Evolutionary conservation across 2,797 vertebrate species (phyloP).

Genomic region (Pteronotus mesoamericanus): DNA sequence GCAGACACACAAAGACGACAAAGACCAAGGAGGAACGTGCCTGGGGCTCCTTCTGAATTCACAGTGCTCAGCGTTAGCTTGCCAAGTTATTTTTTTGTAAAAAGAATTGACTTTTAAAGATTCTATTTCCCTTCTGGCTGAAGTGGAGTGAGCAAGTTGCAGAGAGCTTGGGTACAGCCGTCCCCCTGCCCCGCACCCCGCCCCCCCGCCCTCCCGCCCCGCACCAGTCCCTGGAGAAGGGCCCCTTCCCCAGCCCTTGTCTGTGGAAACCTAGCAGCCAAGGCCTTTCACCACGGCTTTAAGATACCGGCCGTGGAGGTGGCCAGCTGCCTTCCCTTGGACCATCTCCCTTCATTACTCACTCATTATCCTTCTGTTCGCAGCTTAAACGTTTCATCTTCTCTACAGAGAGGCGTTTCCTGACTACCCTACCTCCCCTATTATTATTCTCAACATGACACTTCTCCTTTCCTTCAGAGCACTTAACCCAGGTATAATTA

Average conservation of each 20-base stretch:
- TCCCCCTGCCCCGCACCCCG: too few relatives aligned
- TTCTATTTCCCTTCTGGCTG: neutral
- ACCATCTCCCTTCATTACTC: neutral
- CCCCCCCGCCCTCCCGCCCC: too few relatives aligned
- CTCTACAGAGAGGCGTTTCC: constrained; percentile 3
- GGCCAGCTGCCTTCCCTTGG: neutral
- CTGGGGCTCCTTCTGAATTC: neutral
- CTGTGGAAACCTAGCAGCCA: neutral
- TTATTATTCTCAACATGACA: neutral
- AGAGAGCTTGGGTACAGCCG: too few relatives aligned
- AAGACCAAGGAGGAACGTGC: neutral
- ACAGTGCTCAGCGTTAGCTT: neutral
- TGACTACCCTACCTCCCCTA: neutral
- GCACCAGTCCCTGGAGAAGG: neutral
- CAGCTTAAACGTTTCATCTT: constrained; percentile 4
- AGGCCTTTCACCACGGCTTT: neutral
- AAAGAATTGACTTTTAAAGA: neutral
- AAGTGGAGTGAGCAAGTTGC: neutral
- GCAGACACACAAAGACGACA: neutral
- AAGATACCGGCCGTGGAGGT: neutral
- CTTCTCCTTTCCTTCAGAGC: neutral
- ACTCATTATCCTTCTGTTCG: neutral
- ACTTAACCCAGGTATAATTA: constrained; percentile 1
- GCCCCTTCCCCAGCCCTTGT: neutral
- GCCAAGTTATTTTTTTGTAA: neutral